Evolutionary conservation across 2,888 invertebrate genomes (phyloP).

Genomic region (Parasteatoda lunata): DNA sequence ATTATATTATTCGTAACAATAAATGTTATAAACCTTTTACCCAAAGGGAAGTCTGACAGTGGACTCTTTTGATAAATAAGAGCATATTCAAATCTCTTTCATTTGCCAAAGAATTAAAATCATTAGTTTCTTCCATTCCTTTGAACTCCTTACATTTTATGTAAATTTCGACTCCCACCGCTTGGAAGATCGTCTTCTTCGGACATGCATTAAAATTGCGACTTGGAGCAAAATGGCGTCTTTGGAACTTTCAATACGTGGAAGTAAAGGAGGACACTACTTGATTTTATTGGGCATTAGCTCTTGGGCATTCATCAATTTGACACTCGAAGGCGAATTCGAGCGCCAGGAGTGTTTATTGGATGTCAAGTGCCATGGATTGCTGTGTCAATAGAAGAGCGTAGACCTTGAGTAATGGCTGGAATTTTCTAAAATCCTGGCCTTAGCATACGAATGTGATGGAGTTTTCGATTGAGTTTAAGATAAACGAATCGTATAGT

Average conservation of each 20-base stretch:
- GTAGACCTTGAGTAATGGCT: conserved; percentile 31
- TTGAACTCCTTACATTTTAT: not conserved
- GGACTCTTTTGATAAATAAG: not conserved
- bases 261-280: conserved; percentile 16
- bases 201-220: not conserved
- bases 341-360: conserved; percentile 40
- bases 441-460: conserved; percentile 6
- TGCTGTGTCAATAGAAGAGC: conserved; percentile 47
- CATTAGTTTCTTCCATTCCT: not conserved
- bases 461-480: not conserved
- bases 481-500: not conserved
- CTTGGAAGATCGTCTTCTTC: not conserved
- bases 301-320: conserved; percentile 43
- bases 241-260: not conserved
- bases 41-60: not conserved
- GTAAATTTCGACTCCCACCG: not conserved
- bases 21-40: not conserved
- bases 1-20: not conserved
- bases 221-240: conserved; percentile 2
- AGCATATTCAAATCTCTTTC: not conserved
- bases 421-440: conserved; percentile 36
- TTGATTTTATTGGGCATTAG: conserved; percentile 51
- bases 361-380: conserved; percentile 52
- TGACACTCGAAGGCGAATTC: conserved; percentile 30
- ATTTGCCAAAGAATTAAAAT: not conserved